Evolutionary conservation across 2,888 invertebrate species (phyloP).

Genomic region (Temnothorax ravouxi): DNA sequence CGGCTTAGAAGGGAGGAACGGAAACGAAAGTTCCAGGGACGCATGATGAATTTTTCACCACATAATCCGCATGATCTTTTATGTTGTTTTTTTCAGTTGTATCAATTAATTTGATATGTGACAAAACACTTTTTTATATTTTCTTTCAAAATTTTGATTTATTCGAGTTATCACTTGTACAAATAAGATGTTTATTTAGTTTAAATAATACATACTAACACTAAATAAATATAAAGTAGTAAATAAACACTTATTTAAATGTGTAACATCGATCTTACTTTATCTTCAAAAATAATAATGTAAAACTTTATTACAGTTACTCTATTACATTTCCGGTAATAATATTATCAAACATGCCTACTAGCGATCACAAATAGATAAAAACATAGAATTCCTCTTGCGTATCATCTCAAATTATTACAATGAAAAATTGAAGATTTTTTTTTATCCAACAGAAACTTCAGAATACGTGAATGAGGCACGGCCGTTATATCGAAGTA

Average conservation of each 20-base stretch:
- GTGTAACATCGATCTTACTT: background rate
- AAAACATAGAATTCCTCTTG: conserved; percentile 1
- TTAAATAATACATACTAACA: background rate
- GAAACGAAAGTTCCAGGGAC: conserved; percentile 54
- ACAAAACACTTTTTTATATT: background rate
- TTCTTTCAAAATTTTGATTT: background rate
- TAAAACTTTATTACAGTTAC: conserved; percentile 3
- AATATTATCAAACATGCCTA: background rate
- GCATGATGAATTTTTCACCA: conserved; percentile 43
- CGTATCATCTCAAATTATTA: conserved; percentile 3
- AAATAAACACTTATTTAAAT: conserved; percentile 9
- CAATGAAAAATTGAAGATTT: conserved; percentile 1
- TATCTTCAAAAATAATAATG: background rate
- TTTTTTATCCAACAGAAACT: conserved; percentile 2
- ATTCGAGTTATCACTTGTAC: background rate
- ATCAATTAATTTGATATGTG: conserved; percentile 27
- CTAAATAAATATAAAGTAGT: background rate
- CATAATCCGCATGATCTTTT: background rate
- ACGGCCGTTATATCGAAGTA: conserved; percentile 8
- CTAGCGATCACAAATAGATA: background rate
- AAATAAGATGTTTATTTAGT: background rate
- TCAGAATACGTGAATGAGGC: background rate
- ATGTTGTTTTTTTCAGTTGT: background rate
- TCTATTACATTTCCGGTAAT: background rate
- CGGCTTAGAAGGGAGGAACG: conserved; percentile 46